Conservation (phyloP, 2,113 vertebrate genomes). For the Chaetorhynchus papuensis region DNA sequence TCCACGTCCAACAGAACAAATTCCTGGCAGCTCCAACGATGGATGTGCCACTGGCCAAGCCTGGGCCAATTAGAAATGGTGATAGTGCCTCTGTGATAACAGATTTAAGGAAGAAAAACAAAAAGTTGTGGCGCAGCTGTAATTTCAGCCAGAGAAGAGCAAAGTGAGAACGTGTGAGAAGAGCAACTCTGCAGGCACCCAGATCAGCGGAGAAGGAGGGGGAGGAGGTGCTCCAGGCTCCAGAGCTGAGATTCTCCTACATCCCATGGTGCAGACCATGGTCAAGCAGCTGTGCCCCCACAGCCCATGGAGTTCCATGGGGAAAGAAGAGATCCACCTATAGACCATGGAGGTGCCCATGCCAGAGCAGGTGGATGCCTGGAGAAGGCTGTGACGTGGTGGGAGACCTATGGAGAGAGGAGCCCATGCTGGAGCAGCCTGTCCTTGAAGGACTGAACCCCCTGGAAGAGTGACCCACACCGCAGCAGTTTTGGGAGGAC, state of each 20-base stretch:
- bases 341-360: neutral
- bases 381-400: neutral
- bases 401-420: neutral
- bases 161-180: neutral
- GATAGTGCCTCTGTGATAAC: neutral
- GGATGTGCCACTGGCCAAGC: neutral
- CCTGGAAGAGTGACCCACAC: fast-evolving
- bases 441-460: neutral
- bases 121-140: neutral
- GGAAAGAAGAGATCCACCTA: neutral
- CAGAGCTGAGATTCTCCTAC: neutral
- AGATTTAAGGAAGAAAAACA: neutral
- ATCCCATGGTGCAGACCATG: fast-evolving
- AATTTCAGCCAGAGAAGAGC: neutral
- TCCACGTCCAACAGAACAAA: neutral
- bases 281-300: no score
- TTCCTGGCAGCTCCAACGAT: neutral
- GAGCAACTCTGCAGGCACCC: neutral
- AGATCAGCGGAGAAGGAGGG: neutral
- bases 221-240: neutral
- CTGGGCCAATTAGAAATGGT: neutral
- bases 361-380: fast-evolving
- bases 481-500: fast-evolving
- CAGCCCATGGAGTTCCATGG: neutral
- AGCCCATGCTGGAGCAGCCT: neutral